phyloP scores from a whole-genome alignment of 1,140 invertebrate genomes.

The Lasioglossum albipes region DNA sequence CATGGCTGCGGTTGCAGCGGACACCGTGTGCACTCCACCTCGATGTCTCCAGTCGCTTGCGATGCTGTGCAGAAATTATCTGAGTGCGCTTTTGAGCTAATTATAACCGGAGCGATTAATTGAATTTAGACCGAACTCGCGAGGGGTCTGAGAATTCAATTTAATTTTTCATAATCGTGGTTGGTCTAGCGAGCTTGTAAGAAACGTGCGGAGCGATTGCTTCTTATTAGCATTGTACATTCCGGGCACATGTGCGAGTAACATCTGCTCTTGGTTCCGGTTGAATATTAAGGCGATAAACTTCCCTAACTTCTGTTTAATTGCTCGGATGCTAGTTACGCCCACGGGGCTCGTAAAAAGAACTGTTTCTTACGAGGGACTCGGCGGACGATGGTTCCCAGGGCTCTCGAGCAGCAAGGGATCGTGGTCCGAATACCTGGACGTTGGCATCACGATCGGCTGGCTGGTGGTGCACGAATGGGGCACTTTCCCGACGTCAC shows the following conservation, averaged over 20 bases:
- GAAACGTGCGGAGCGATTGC: no score
- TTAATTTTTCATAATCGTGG: no score
- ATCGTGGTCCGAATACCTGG: slow-evolving; percentile 76
- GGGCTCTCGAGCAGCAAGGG: slow-evolving; percentile 74
- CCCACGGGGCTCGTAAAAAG: no score
- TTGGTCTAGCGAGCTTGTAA: no score
- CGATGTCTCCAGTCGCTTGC: slow-evolving; percentile 75
- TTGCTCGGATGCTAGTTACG: neutral
- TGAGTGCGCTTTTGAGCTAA: no score
- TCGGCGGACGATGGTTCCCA: slow-evolving; percentile 76
- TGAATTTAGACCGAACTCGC: no score
- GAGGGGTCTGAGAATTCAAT: no score
- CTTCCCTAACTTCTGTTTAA: neutral
- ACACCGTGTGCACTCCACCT: slow-evolving; percentile 74
- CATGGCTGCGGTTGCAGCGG: slow-evolving; percentile 87
- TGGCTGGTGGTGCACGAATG: slow-evolving; percentile 90
- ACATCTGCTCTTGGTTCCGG: no score
- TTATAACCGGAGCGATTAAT: no score
- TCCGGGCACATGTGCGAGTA: neutral
- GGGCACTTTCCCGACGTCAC: slow-evolving; percentile 95
- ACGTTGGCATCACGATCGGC: slow-evolving; percentile 76
- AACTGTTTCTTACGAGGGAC: slow-evolving; percentile 72
- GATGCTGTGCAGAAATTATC: slow-evolving; percentile 44
- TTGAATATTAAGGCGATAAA: neutral
- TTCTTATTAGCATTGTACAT: neutral